Evolutionary conservation across 2,797 vertebrate genomes (phyloP).

Genomic region (Neosilurus mollespiculum): DNA sequence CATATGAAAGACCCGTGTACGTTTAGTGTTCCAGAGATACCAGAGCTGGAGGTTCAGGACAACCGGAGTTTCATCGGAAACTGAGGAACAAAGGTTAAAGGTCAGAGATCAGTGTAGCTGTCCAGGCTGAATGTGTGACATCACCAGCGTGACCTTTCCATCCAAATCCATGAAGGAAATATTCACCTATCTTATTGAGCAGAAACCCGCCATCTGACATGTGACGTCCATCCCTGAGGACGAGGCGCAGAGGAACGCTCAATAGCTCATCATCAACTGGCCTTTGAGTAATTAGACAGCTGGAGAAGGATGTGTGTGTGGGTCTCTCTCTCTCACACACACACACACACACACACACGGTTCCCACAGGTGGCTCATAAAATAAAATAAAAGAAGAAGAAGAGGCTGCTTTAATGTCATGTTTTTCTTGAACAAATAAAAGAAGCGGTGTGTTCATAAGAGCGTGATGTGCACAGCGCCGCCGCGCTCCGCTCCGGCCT

Average conservation of each 20-base stretch:
- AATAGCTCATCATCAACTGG: constrained; percentile 78
- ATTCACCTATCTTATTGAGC: constrained; percentile 67
- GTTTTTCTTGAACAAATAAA: constrained; percentile 57
- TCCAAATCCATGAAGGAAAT: constrained; percentile 50
- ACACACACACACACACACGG: constrained; percentile 45
- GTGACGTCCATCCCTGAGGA: constrained; percentile 65
- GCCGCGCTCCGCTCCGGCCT: constrained; percentile 14
- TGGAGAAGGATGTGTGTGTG: constrained; percentile 56
- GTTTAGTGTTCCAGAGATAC: background rate
- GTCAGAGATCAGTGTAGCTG: background rate
- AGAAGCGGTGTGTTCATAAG: constrained; percentile 35
- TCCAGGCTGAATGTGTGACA: constrained; percentile 42
- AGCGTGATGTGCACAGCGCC: constrained; percentile 1
- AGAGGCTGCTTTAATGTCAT: constrained; percentile 55
- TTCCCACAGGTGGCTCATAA: constrained; percentile 39
- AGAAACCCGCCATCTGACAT: constrained; percentile 55
- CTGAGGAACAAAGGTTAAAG: constrained; percentile 11
- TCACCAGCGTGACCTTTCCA: constrained; percentile 67
- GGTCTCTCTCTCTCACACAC: constrained; percentile 52
- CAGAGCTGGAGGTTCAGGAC: background rate
- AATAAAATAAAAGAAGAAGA: constrained; percentile 22
- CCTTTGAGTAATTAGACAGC: constrained; percentile 75
- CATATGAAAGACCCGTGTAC: background rate
- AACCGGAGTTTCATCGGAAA: background rate
- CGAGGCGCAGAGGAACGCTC: constrained; percentile 64